Conservation (phyloP, 2,113 vertebrate species). For the Chloropsis hardwickii region DNA sequence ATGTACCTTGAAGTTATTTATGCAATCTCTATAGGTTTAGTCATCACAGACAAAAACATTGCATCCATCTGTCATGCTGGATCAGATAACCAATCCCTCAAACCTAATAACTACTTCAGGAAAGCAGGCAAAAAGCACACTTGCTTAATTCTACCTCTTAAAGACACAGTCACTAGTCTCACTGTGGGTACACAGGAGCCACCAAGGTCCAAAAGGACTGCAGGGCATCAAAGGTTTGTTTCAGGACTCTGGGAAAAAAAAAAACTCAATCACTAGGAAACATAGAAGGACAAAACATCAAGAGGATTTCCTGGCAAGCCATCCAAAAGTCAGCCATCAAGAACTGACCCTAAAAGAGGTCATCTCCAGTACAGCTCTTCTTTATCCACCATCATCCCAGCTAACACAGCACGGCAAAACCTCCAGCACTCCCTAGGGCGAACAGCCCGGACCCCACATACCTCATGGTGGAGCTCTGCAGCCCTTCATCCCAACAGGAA, state of each 20-base stretch:
- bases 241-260: background rate
- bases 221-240: background rate
- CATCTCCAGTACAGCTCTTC: rapidly evolving
- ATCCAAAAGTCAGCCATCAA: background rate
- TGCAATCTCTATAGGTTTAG: conserved; percentile 2
- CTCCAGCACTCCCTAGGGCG: rapidly evolving
- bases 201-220: background rate
- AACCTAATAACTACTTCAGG: background rate
- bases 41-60: conserved; percentile 36
- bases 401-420: rapidly evolving
- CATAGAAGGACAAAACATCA: background rate
- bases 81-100: background rate
- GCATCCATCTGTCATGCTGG: conserved; percentile 21
- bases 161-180: background rate
- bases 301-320: rapidly evolving
- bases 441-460: rapidly evolving
- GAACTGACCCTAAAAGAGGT: background rate
- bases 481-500: background rate
- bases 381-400: rapidly evolving
- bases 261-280: background rate
- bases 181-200: background rate
- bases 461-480: background rate
- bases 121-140: background rate
- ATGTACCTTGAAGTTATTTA: background rate
- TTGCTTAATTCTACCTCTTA: background rate